phyloP scores from a whole-genome alignment of 2,797 vertebrate genomes.

The Enteromius afrohamiltoni region DNA sequence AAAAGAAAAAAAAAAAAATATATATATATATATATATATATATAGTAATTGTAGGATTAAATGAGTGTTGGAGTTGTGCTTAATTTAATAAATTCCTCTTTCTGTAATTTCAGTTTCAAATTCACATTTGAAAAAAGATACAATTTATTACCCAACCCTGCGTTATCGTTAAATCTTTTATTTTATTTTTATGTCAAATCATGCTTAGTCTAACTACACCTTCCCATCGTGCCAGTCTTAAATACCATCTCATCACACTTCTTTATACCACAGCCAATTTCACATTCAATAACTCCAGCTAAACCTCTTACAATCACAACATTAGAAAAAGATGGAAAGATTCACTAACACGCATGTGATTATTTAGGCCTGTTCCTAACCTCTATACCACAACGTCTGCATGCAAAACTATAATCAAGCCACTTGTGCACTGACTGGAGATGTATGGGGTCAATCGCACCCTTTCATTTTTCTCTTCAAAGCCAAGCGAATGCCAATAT shows the following conservation, averaged over 20 bases:
- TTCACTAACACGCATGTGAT: neutral
- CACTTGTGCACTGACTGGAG: constrained; percentile 8
- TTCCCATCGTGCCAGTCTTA: neutral
- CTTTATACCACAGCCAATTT: neutral
- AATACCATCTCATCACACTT: neutral
- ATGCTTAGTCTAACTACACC: neutral
- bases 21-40: too few relatives aligned
- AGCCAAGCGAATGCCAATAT: neutral
- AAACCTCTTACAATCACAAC: neutral
- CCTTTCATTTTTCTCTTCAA: constrained; percentile 26
- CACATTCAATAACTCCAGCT: neutral
- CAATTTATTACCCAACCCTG: neutral
- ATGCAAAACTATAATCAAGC: neutral
- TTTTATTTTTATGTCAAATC: neutral
- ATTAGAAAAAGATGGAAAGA: neutral
- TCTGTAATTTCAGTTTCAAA: neutral
- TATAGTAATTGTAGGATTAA: neutral
- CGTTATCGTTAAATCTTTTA: neutral
- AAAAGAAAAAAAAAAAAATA: too few relatives aligned
- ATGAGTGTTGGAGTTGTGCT: too few relatives aligned
- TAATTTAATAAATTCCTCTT: neutral
- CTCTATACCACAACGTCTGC: neutral
- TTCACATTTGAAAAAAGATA: neutral
- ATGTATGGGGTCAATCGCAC: constrained; percentile 10
- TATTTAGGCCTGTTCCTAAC: neutral